Base-by-base conservation (phyloP, 2,797 vertebrate genomes). In the Gephyroberyx darwinii region DNA sequence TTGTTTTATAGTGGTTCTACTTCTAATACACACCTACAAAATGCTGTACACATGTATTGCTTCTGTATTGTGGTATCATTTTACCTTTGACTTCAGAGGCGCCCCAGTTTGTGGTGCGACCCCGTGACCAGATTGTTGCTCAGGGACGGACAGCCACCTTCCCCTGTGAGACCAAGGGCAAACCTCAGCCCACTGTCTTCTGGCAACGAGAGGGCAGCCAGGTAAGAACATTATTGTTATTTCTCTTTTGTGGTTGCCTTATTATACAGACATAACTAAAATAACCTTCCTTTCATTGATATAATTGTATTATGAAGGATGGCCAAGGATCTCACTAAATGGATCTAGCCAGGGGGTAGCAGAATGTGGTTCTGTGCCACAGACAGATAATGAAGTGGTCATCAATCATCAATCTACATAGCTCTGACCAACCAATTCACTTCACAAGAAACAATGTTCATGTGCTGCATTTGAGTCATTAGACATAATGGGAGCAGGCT, bases 161-260 rank as follows among this genome's bases (percentile, higher is more conserved):
- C 89, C 97, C 97, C 70, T 99, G 98, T 80, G 96, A 98, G 94
- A 99, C 98, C 37, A 97, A 95, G 87, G 98, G 98, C 71, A 99
- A 98, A 84, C 98, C 98, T 48, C 98, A 98, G 74, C 98, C 98
- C 35, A 96, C 98, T 47, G 96, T 99, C 71, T 99, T 99, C 93
- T 99, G 98, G 98, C 98, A 99, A 85, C 96, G 95, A 80, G 98
- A 99, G 87, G 98, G 97, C 65, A 98, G 96, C 81, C 97, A 98
- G 96, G 98, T 99, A 84, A 95, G 95, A 13, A 70, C 2, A 51
- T 55, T 19, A 3, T 2, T 41, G 39, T 47, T 4, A 55, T 70
- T 50, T 51, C 0, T 65, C 2, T 22, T 59, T 26, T 30, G 64
- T 47, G 60, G 8, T 16, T 13, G 4, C 16, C 19, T 57, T 64